A percentile compares a stretch with the other conserved stretches of the same genome.
Evolutionary conservation across 2,888 invertebrate genomes (phyloP).

Genomic region (Parascotia fuliginaria): DNA sequence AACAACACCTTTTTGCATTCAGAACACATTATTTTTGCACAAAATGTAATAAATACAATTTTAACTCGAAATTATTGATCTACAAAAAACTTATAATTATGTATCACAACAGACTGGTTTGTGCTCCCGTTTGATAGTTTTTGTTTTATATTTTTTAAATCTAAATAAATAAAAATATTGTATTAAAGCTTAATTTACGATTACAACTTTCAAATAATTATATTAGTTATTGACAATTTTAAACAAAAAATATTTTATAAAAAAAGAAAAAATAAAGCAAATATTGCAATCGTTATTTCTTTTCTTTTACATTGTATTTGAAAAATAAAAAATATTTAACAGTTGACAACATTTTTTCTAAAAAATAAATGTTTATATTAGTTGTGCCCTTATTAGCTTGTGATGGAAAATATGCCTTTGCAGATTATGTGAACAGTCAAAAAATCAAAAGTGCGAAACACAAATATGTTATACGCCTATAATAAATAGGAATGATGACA

Average conservation of each 20-base stretch:
- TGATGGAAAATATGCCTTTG: background rate
- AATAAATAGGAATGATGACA: too few relatives aligned
- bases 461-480: background rate
- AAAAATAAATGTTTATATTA: background rate
- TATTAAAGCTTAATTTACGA: conserved; percentile 76
- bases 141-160: conserved; percentile 43
- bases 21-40: conserved; percentile 59
- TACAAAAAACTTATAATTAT: conserved; percentile 72
- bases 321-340: background rate
- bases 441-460: conserved; percentile 2
- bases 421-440: background rate
- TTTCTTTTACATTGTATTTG: background rate
- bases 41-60: conserved; percentile 55
- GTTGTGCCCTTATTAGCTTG: conserved; percentile 2
- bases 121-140: conserved; percentile 64
- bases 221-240: conserved; percentile 26
- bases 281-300: conserved; percentile 28
- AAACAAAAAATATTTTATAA: conserved; percentile 19
- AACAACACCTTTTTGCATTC: conserved; percentile 38
- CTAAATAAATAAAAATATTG: conserved; percentile 70
- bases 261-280: conserved; percentile 13
- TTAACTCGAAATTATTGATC: conserved; percentile 46
- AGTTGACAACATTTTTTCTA: background rate
- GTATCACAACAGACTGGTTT: conserved; percentile 83
- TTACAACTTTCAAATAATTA: conserved; percentile 45